Base-by-base conservation (phyloP, 2,113 vertebrate genomes). In the Rafetus swinhoei region DNA sequence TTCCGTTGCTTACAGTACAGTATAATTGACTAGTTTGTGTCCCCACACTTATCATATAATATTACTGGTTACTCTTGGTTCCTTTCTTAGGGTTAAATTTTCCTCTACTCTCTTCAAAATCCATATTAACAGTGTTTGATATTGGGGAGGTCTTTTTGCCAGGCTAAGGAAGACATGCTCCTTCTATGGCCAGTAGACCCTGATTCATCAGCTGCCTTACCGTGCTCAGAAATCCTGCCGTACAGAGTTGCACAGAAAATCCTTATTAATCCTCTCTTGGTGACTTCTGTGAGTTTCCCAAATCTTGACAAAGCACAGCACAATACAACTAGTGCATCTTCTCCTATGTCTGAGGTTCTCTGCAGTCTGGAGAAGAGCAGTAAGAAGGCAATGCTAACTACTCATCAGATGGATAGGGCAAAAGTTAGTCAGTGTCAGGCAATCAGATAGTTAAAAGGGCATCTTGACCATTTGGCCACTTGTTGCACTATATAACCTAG, bases 71-170 rank as follows among this genome's bases (percentile, higher is more conserved):
- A 21, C 39, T 77, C 27, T 85, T 50, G 79, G 18, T 93, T 86
- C 45, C 29, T 84, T n/a, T 89, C 11, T 69, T 91, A 50, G 91
- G 56, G 77, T 62, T 79, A 35, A 62, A 80, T 90, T 89, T 84
- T 56, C 22, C 81, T 27, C 19, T 6, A 16, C 88, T 60, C 65
- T 83, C 6, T 74, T 84, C 1, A 16, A 81, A 87, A 15, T 56
- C 52, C 32, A 82, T 10, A 55, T 45, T 59, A 87, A 45, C 29
- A 72, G 21, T 55, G 3, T 83, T 80, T 79, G 50, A 13, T 89
- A 79, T 24, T 65, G 83, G 15, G 45, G 50, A 27, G 22, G 82
- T 56, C 60, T 69, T 69, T 69, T 69, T 32, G 65, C 15, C 15
- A 65, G 32, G 5, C 3, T 84, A 25, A 32, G 53, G 57, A 81